phyloP scores from a whole-genome alignment of 2,797 vertebrate genomes.

The Onychomys leucogaster region DNA sequence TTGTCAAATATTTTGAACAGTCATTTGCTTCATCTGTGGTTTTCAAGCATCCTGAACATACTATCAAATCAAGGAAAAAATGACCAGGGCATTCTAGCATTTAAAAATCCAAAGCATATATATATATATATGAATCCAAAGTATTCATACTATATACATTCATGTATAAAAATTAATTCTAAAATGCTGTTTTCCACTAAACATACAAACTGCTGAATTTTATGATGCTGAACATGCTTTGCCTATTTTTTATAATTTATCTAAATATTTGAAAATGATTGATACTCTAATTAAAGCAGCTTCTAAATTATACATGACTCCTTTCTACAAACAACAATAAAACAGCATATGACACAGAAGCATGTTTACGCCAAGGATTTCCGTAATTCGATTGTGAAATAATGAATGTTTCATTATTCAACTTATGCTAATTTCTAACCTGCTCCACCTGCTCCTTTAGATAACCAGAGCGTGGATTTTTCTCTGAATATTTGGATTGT shows the following conservation, averaged over 20 bases:
- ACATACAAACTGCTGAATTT: conserved; percentile 56
- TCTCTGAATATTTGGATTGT: conserved; percentile 68
- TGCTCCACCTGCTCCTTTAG: conserved; percentile 72
- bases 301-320: conserved; percentile 66
- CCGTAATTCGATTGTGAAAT: conserved; percentile 71
- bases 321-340: conserved; percentile 74
- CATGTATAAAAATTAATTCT: conserved; percentile 71
- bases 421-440: conserved; percentile 71
- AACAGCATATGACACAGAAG: conserved; percentile 59
- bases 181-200: conserved; percentile 53
- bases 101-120: conserved; percentile 71
- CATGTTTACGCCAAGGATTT: conserved; percentile 71
- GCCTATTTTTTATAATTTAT: conserved; percentile 64
- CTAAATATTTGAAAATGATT: conserved; percentile 66
- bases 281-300: conserved; percentile 76
- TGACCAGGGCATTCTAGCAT: conserved; percentile 27
- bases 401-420: conserved; percentile 77
- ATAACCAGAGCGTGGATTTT: conserved; percentile 70
- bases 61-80: conserved; percentile 61
- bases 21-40: conserved; percentile 68
- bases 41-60: conserved; percentile 57
- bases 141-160: background rate
- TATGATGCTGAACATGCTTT: conserved; percentile 41
- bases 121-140: background rate
- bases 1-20: conserved; percentile 73